phyloP scores from a whole-genome alignment of 2,888 invertebrate genomes.

The Tachystola acroxantha region DNA sequence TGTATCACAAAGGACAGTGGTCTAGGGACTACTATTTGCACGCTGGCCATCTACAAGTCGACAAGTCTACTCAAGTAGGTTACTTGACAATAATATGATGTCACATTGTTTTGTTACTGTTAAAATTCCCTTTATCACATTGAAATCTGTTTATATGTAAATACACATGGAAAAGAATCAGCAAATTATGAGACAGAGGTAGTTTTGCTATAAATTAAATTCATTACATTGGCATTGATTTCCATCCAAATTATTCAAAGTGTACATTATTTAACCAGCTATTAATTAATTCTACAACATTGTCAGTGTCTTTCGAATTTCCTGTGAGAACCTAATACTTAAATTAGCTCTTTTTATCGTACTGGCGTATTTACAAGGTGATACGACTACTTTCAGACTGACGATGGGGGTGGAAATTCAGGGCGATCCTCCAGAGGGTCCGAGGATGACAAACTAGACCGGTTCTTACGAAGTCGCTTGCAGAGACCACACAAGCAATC shows the following conservation, averaged over 20 bases:
- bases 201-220: too few species aligned
- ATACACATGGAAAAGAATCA: not conserved
- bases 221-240: too few species aligned
- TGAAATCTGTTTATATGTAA: not conserved
- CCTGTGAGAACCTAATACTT: too few species aligned
- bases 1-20: conserved; percentile 89
- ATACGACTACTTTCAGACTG: conserved; percentile 83
- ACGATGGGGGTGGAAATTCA: conserved; percentile 70
- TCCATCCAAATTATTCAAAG: too few species aligned
- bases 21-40: conserved; percentile 85
- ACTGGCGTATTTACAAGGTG: too few species aligned
- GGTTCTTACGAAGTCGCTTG: conserved; percentile 64
- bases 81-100: not conserved
- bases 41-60: conserved; percentile 82
- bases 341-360: too few species aligned
- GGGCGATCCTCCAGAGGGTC: conserved; percentile 72
- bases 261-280: too few species aligned
- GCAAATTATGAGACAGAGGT: too few species aligned
- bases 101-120: too few species aligned
- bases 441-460: conserved; percentile 79
- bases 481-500: conserved; percentile 62
- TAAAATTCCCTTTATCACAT: too few species aligned
- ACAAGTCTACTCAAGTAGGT: conserved; percentile 88
- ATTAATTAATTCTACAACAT: too few species aligned
- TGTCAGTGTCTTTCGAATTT: too few species aligned